These are phyloP conservation scores for Tethya wilhelma DNA, from an alignment of 37 sponge, comb jelly and placozoan species.

Conservation along the genomic window DNA sequence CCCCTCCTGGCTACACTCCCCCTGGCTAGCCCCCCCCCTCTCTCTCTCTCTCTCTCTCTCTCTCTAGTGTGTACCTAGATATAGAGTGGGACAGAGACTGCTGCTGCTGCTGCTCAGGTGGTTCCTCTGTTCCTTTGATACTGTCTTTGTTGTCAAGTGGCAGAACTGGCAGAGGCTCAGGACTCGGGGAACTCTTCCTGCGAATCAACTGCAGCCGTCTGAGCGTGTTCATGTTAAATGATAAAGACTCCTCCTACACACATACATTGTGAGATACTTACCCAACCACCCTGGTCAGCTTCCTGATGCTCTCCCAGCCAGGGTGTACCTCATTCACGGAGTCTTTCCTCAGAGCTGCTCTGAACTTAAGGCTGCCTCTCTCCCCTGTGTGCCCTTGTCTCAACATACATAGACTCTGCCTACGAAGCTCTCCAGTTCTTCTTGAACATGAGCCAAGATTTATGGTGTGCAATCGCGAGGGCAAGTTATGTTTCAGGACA, in stretches of 20 bases:
- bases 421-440: not conserved
- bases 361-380: slow-evolving; percentile 49
- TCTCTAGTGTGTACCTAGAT: no score
- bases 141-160: no score
- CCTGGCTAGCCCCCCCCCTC: no score
- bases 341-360: slow-evolving; percentile 55
- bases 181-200: not conserved
- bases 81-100: not conserved
- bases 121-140: no score
- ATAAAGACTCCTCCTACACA: not conserved
- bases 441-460: not conserved
- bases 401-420: slow-evolving; percentile 45
- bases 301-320: slow-evolving; percentile 78
- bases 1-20: no score
- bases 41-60: no score
- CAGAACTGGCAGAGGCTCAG: not conserved
- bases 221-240: not conserved
- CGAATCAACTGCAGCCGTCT: slow-evolving; percentile 21
- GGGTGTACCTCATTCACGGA: slow-evolving; percentile 75
- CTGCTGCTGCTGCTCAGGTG: no score
- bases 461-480: slow-evolving; percentile 1
- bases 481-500: not conserved
- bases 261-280: no score
- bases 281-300: slow-evolving; percentile 59
- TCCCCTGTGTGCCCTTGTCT: slow-evolving; percentile 52